A percentile compares a stretch with the other conserved stretches of the same genome.
Conservation (phyloP, 2,888 invertebrate species). For the Alentia gelatinosa region DNA sequence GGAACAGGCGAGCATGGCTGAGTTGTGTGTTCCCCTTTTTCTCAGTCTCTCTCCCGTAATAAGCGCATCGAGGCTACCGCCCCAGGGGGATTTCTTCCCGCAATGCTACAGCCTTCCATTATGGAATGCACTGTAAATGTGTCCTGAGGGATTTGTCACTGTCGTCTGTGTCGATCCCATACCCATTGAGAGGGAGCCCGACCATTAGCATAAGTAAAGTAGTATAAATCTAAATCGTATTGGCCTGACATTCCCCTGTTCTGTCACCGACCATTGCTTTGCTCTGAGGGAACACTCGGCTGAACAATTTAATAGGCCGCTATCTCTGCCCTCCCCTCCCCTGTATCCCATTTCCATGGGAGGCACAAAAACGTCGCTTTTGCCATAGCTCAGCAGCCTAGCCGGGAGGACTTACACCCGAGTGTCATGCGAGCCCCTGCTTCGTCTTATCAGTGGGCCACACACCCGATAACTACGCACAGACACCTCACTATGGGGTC, state of each 20-base stretch:
- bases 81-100: too few species aligned
- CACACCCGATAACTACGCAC: not conserved
- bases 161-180: not conserved
- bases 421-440: not conserved
- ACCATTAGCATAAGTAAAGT: not conserved
- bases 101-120: too few species aligned
- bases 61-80: too few species aligned
- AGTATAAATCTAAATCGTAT: not conserved
- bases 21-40: too few species aligned
- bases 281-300: not conserved
- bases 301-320: not conserved
- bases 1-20: too few species aligned
- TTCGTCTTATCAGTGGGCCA: not conserved
- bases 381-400: not conserved
- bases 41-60: too few species aligned
- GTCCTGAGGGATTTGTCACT: not conserved
- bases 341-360: not conserved
- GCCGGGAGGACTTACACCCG: not conserved
- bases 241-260: not conserved
- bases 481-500: not conserved
- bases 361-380: not conserved
- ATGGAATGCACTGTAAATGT: not conserved
- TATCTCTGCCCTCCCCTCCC: not conserved
- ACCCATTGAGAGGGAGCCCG: not conserved
- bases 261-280: not conserved